Base-by-base conservation (phyloP, 1,140 invertebrate genomes). In the Trachymyrmex septentrionalis region DNA sequence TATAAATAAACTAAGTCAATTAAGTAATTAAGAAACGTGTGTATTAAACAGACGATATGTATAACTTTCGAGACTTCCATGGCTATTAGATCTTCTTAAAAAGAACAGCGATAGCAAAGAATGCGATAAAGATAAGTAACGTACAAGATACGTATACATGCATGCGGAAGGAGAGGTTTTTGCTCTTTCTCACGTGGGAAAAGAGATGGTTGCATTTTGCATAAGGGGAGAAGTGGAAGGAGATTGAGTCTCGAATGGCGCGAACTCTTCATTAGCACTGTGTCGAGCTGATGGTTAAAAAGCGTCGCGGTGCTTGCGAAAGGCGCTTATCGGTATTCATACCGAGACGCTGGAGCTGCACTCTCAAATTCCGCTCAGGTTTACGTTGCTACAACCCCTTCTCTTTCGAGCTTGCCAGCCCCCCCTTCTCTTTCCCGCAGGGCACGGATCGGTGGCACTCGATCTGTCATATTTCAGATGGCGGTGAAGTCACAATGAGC, bases 391-490 rank as follows among this genome's bases (percentile, higher is more conserved):
- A 57, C 66, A 69, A 48, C 66, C 82, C 50, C 50, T 2, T 27
- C 1, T 57, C 21, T 77, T 67, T 48, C 48, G 44, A 61, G 50
- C 67, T 75, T 19, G 64, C 38, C 27, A 57, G 9, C 3, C 66
- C 3, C 66, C n/a, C 4, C 57, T 59, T 27, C 27, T 19, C 67
- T 19, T 55, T 57, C 14, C 48, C 14, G 38, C 14, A n/a, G 10
- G 14, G 27, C n/a, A 69, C 44, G 34, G 77, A 63, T 85, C 72
- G 88, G 81, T 44, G 57, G 72, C n/a, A n/a, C 78, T 55, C 88
- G 88, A 91, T 90, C 90, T 91, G 91, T 92, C 90, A 91, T 90
- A 90, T 91, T 88, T 92, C 84, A 91, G 77, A 85, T 87, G 75
- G 24, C 80, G 69, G 55, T 38, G 69, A 10, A 27, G 67, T 82